Conservation (phyloP, 1,140 invertebrate species). For the Drosophila sechellia region DNA sequence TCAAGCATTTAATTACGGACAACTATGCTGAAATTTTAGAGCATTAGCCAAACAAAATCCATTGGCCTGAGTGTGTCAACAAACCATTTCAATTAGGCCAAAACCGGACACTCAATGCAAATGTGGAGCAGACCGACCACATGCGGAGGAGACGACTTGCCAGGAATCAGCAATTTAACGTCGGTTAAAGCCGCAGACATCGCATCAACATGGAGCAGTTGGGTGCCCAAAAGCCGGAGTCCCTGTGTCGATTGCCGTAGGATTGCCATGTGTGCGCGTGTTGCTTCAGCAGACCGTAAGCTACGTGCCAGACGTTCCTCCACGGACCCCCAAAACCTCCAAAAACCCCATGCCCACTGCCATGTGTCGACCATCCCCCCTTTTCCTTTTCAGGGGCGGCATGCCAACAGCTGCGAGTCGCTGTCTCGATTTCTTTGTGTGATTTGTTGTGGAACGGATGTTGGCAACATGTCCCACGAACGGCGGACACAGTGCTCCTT, state of each 20-base stretch:
- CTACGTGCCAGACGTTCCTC: slow-evolving; percentile 53
- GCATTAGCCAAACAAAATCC: slow-evolving; percentile 12
- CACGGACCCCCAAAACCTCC: neutral
- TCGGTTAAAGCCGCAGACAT: slow-evolving; percentile 45
- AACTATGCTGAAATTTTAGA: neutral
- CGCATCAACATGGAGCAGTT: slow-evolving; percentile 27
- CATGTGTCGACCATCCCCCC: slow-evolving; percentile 12
- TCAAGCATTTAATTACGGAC: neutral
- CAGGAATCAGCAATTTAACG: slow-evolving; percentile 55
- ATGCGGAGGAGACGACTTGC: slow-evolving; percentile 25
- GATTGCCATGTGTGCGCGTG: slow-evolving; percentile 48
- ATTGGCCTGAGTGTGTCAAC: slow-evolving; percentile 18
- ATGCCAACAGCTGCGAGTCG: slow-evolving; percentile 52
- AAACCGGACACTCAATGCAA: slow-evolving; percentile 23
- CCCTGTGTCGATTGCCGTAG: slow-evolving; percentile 30
- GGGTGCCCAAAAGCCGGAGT: slow-evolving; percentile 20
- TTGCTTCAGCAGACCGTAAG: slow-evolving; percentile 66
- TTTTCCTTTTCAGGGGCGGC: slow-evolving; percentile 21
- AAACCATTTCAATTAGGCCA: slow-evolving; percentile 46
- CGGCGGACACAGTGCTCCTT: slow-evolving; percentile 53
- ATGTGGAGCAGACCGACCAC: slow-evolving; percentile 43
- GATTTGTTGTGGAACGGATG: slow-evolving; percentile 74
- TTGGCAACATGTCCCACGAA: slow-evolving; percentile 62
- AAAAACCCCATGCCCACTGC: neutral
- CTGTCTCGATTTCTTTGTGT: slow-evolving; percentile 46